phyloP scores from a whole-genome alignment of 2,888 invertebrate genomes.

The Epicampocera succincta region DNA sequence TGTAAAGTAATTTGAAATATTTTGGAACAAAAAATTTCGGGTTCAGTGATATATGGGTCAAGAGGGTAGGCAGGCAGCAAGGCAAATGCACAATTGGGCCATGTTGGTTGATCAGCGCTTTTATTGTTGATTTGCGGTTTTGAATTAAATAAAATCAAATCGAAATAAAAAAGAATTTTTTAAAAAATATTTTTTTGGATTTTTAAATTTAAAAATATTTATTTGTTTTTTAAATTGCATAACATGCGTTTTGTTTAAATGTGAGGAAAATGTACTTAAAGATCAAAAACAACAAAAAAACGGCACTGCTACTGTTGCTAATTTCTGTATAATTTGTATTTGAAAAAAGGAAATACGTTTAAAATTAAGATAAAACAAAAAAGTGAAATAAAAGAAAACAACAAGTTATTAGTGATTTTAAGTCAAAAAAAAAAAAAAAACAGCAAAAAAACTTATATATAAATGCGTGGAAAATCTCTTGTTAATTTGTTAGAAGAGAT shows the following conservation, averaged over 20 bases:
- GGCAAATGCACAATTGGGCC: conserved; percentile 14
- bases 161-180: conserved; percentile 20
- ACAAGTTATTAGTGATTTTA: conserved; percentile 57
- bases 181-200: conserved; percentile 11
- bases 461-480: conserved; percentile 64
- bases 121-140: conserved; percentile 1
- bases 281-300: conserved; percentile 4
- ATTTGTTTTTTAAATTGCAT: conserved; percentile 61
- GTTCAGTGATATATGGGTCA: no score
- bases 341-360: conserved; percentile 57
- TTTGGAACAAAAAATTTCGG: not conserved
- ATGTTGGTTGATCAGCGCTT: not conserved
- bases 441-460: conserved; percentile 32
- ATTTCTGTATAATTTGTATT: conserved; percentile 45
- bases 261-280: conserved; percentile 29
- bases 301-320: conserved; percentile 52
- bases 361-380: conserved; percentile 34
- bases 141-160: no score
- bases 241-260: conserved; percentile 58
- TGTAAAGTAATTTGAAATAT: not conserved
- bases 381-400: conserved; percentile 38
- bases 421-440: conserved; percentile 27
- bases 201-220: conserved; percentile 24
- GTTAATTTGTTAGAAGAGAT: conserved; percentile 33
- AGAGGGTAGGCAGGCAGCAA: not conserved